Base-by-base conservation (phyloP, 2,888 invertebrate genomes). In the Andrena bicolor region DNA sequence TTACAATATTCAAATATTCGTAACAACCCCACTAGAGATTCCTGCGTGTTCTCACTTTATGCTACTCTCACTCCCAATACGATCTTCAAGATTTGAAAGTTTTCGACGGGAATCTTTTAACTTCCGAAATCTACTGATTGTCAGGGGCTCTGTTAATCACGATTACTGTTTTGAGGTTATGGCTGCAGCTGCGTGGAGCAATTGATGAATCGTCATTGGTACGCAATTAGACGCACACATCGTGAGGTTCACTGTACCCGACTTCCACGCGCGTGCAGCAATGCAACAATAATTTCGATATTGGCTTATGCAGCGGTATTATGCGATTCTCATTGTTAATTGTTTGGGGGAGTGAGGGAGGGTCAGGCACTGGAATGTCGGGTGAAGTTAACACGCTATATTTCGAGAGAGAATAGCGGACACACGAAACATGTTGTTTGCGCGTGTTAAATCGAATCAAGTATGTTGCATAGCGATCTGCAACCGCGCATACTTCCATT, bases 291-390 rank as follows among this genome's bases (percentile, higher is more conserved):
- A 85, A 86, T 86, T 82, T 80, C 63, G 53, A 30, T 84, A 86
- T 86, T 80, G 78, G 74, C 66, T 78, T 78, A 72, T 60, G 61
- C 69, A 48, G n/a, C 51, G 56, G 68, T 74, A 78, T 78, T 84
- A 80, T 79, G 80, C 58, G 32, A 76, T 61, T 69, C 53, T 63
- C 74, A 78, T 86, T 86, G 88, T 86, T 87, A 86, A 84, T 88
- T 82, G 73, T 84, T 77, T 1, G 2, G 0, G 10, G 35, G 10
- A 7, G 7, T 2, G 13, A 13, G 13, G 65, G 32, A 63, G 53
- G 72, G 68, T 75, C 78, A 76, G 65, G 49, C 73, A 77, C 68
- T 75, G 63, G 58, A 51, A 32, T 64, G 60, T 63, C 32, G 65
- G 26, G 41, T 10, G 53, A 68, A 74, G 85, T 78, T 85, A 78